Percentiles rank a stretch among this genome's conserved stretches.
Conservation (phyloP, 2,797 vertebrate species). For the Alcedo quadribrachys region DNA sequence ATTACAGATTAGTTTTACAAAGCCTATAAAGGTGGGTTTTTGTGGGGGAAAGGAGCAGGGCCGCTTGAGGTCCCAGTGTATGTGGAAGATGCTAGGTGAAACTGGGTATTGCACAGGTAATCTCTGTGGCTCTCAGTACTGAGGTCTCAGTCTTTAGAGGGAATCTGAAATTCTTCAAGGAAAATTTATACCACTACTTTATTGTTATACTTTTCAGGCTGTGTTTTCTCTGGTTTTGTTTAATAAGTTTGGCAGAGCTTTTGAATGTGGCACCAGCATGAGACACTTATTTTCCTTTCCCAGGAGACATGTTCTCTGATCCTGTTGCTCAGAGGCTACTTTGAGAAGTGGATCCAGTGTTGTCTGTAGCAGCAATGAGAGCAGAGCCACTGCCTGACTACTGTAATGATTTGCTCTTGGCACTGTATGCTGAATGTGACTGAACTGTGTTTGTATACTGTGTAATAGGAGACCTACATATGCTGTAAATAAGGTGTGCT, state of each 20-base stretch:
- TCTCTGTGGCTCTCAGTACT: background rate
- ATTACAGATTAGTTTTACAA: constrained; percentile 11
- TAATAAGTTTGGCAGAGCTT: background rate
- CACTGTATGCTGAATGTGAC: background rate
- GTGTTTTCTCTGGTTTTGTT: background rate
- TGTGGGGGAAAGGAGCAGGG: background rate
- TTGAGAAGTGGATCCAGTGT: background rate
- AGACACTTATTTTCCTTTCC: background rate
- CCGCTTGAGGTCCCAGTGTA: background rate
- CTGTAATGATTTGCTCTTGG: background rate
- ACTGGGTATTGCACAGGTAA: background rate
- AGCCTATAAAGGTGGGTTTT: background rate
- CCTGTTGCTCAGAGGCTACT: background rate
- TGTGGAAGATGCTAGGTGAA: background rate
- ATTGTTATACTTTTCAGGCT: background rate
- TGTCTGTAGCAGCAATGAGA: background rate
- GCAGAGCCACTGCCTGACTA: background rate
- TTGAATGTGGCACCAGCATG: background rate
- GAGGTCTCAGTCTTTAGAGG: constrained; percentile 2
- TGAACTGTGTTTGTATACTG: background rate
- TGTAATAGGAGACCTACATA: background rate
- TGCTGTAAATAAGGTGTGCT: constrained; percentile 22
- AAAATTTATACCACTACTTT: background rate
- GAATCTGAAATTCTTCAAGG: background rate
- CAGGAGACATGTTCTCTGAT: background rate